Conservation (phyloP, 1,140 invertebrate species). For the Apocrypta bakeri region DNA sequence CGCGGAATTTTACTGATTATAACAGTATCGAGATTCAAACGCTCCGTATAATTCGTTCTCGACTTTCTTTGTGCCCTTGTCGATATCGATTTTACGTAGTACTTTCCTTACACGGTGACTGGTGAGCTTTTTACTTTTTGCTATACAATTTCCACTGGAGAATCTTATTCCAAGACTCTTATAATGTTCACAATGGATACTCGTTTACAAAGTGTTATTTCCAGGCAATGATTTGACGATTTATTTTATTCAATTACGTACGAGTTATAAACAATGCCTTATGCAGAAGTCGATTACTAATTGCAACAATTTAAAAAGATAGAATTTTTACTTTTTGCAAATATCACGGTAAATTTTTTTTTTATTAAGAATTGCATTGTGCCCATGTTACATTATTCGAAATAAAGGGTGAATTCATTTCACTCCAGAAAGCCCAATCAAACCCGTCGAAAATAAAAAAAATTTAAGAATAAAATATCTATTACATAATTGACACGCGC, state of each 20-base stretch:
- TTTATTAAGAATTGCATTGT: too few species aligned
- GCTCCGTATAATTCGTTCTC: neutral
- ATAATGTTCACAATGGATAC: neutral
- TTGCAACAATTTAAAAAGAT: too few species aligned
- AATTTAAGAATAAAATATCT: constrained; percentile 16
- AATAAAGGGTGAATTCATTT: neutral
- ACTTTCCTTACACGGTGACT: neutral
- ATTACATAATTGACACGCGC: constrained; percentile 36
- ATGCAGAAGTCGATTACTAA: neutral
- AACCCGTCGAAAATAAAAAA: neutral
- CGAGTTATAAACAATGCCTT: neutral
- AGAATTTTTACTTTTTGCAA: too few species aligned
- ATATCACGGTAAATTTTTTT: too few species aligned
- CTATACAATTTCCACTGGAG: neutral
- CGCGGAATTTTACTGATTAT: neutral
- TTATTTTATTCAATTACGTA: constrained; percentile 27
- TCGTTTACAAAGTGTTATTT: neutral
- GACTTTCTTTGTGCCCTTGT: neutral
- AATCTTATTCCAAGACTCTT: neutral
- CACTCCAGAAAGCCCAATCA: neutral
- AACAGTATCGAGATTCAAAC: neutral
- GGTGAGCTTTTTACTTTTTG: neutral
- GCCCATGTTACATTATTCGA: neutral
- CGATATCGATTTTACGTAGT: neutral
- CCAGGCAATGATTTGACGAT: neutral